Evolutionary conservation across 2,888 invertebrate species (phyloP).

Genomic region (Alsophila aescularia): DNA sequence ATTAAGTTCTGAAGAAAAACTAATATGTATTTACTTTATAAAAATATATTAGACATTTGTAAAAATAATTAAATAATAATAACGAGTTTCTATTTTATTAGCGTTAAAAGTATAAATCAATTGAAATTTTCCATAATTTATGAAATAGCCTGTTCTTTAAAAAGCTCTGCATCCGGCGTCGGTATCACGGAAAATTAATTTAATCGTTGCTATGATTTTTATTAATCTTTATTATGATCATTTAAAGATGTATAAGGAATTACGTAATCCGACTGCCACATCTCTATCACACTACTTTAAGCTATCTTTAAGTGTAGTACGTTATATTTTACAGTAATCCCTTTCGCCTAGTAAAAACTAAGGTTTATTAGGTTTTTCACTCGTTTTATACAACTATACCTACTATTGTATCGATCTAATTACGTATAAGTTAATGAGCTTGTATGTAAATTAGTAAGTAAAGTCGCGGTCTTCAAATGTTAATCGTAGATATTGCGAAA

Average conservation of each 20-base stretch:
- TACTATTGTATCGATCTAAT: constrained; percentile 73
- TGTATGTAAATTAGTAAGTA: constrained; percentile 69
- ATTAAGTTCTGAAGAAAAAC: no score
- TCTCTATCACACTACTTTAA: constrained; percentile 66
- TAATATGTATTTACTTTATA: no score
- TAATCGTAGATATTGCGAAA: constrained; percentile 54
- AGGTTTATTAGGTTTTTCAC: constrained; percentile 82
- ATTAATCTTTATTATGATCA: constrained; percentile 2
- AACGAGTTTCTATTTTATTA: no score
- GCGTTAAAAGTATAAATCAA: no score
- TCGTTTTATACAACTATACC: constrained; percentile 83
- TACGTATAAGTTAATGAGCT: constrained; percentile 81
- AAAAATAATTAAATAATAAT: no score
- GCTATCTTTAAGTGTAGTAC: constrained; percentile 81
- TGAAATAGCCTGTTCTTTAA: not conserved
- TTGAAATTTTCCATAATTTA: no score
- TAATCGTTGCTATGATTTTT: constrained; percentile 2
- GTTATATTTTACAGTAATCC: constrained; percentile 74
- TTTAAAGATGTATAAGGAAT: constrained; percentile 9
- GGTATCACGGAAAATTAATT: not conserved
- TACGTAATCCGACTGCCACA: constrained; percentile 46
- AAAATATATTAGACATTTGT: no score
- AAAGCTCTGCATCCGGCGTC: constrained; percentile 1
- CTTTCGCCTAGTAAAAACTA: constrained; percentile 74
- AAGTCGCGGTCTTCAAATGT: constrained; percentile 55